Evolutionary conservation across 2,888 invertebrate genomes (phyloP).

Genomic region (Drosophila leonis): DNA sequence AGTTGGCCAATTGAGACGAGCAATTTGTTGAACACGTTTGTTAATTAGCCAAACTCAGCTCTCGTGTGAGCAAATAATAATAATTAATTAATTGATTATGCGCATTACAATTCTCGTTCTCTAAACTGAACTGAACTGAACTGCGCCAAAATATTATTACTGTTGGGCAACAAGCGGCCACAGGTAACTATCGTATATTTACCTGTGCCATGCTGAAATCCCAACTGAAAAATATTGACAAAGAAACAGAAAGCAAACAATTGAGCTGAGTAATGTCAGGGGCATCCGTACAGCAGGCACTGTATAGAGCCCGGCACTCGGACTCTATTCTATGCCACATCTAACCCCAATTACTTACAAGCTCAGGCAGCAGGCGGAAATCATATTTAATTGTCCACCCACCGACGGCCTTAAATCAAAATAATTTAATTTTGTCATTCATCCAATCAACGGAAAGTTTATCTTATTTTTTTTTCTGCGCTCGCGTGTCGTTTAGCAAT

Average conservation of each 20-base stretch:
- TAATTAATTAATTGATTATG: conserved; percentile 35
- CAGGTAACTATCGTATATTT: neutral
- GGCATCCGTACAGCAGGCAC: conserved; percentile 37
- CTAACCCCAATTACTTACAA: conserved; percentile 62
- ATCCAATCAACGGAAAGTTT: conserved; percentile 73
- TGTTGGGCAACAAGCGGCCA: conserved; percentile 44
- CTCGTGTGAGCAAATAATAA: conserved; percentile 51
- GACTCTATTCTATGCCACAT: conserved; percentile 16
- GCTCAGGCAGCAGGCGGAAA: conserved; percentile 65
- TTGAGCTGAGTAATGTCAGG: conserved; percentile 55
- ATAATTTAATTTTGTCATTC: conserved; percentile 79
- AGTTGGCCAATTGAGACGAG: conserved; percentile 42
- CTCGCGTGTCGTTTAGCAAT: conserved; percentile 54
- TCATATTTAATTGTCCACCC: conserved; percentile 81
- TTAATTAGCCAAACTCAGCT: conserved; percentile 50
- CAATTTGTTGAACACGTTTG: conserved; percentile 53
- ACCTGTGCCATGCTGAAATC: neutral
- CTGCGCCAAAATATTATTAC: conserved; percentile 36
- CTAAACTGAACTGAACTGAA: conserved; percentile 16
- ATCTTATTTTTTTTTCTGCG: conserved; percentile 38
- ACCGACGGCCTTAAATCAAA: conserved; percentile 76
- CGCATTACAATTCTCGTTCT: conserved; percentile 19
- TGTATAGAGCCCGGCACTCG: neutral
- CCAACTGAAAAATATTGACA: conserved; percentile 3
- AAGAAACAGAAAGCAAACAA: conserved; percentile 1